Evolutionary conservation across 2,888 invertebrate genomes (phyloP).

Genomic region (Meganola albula): DNA sequence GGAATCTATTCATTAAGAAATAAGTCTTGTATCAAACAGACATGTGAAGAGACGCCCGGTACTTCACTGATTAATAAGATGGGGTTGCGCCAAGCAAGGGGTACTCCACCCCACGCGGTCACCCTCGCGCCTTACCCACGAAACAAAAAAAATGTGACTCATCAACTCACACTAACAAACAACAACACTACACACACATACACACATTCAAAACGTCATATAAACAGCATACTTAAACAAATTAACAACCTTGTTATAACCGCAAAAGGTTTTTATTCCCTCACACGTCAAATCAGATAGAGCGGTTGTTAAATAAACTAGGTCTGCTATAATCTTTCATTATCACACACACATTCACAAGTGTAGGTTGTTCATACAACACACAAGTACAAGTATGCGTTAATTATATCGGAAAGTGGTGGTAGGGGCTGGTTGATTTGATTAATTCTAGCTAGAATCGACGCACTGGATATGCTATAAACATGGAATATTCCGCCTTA

Average conservation of each 20-base stretch:
- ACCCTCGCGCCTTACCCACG: slow-evolving; percentile 75
- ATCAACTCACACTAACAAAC: slow-evolving; percentile 73
- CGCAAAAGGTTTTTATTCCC: slow-evolving; percentile 46
- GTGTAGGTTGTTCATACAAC: slow-evolving; percentile 57
- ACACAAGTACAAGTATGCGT: slow-evolving; percentile 70
- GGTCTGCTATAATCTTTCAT: slow-evolving; percentile 76
- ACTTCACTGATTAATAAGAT: slow-evolving; percentile 78
- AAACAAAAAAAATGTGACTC: slow-evolving; percentile 80
- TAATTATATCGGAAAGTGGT: slow-evolving; percentile 78
- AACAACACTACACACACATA: slow-evolving; percentile 47
- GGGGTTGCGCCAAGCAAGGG: slow-evolving; percentile 74
- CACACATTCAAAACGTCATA: slow-evolving; percentile 42
- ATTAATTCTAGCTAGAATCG: slow-evolving; percentile 73
- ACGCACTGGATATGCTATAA: slow-evolving; percentile 66
- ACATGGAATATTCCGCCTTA: slow-evolving; percentile 64
- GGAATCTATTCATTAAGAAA: too few species aligned
- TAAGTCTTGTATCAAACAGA: slow-evolving; percentile 59
- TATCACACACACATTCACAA: slow-evolving; percentile 75
- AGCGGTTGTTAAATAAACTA: slow-evolving; percentile 56
- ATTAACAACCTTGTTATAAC: slow-evolving; percentile 58
- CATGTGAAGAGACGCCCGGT: slow-evolving; percentile 74
- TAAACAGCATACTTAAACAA: slow-evolving; percentile 39
- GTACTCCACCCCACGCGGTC: slow-evolving; percentile 66
- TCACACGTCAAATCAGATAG: slow-evolving; percentile 33
- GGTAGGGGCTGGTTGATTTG: slow-evolving; percentile 76